phyloP scores from a whole-genome alignment of 2,113 vertebrate genomes.

The Centropristis striata region DNA sequence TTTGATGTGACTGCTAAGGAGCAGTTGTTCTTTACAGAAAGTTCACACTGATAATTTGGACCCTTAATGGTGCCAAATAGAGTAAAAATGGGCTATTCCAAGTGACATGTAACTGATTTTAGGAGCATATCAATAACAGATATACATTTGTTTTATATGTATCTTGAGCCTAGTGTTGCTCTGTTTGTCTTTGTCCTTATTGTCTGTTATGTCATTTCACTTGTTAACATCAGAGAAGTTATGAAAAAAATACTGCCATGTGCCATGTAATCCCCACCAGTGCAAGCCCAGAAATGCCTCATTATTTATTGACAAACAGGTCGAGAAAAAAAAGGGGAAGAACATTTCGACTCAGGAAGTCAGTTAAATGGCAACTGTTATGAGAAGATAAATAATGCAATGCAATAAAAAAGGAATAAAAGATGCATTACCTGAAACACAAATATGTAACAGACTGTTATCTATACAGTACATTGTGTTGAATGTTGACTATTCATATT shows the following conservation, averaged over 20 bases:
- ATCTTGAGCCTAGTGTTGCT: background rate
- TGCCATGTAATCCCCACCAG: conserved; percentile 26
- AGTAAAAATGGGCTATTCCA: background rate
- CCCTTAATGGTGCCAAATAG: background rate
- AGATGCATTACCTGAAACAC: conserved; percentile 36
- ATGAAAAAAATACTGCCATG: conserved; percentile 1
- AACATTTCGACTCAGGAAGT: conserved; percentile 56
- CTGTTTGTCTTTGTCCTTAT: background rate
- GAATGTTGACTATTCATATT: background rate
- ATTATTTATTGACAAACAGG: conserved; percentile 54
- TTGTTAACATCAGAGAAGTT: conserved; percentile 13
- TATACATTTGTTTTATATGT: background rate
- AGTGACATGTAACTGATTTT: background rate
- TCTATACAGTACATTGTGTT: conserved; percentile 7
- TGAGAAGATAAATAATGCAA: conserved; percentile 61
- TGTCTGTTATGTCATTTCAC: conserved; percentile 1
- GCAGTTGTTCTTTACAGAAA: background rate
- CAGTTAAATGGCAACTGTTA: conserved; percentile 45
- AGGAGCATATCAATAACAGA: background rate
- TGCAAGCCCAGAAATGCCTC: conserved; percentile 29
- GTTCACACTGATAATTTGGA: background rate
- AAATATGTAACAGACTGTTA: conserved; percentile 24
- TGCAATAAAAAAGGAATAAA: conserved; percentile 39
- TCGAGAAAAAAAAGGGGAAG: conserved; percentile 8
- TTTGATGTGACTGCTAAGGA: background rate